Conservation (phyloP, 2,797 vertebrate species). For the Aplochiton taeniatus region DNA sequence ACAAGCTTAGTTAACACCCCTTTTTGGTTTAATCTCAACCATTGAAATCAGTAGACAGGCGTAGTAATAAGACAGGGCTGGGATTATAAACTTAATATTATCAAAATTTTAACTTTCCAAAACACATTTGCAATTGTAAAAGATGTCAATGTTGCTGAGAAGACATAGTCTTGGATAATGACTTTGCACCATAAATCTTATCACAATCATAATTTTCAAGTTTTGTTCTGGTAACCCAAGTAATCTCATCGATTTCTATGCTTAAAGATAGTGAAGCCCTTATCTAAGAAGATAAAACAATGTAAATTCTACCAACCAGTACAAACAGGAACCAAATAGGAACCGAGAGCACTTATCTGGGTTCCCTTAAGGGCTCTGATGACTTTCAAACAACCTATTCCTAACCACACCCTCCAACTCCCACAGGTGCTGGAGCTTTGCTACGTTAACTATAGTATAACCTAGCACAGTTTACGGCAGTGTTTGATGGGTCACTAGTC, state of each 20-base stretch:
- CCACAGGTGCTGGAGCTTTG: background rate
- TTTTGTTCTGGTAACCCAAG: no score
- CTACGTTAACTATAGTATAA: background rate
- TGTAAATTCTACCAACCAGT: slow-evolving; percentile 24
- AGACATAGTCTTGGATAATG: no score
- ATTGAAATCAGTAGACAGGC: background rate
- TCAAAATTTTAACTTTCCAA: background rate
- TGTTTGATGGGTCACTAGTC: slow-evolving; percentile 19
- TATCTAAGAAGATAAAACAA: slow-evolving; percentile 52
- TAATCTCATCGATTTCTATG: background rate
- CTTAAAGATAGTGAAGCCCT: slow-evolving; percentile 39
- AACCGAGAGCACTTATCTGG: slow-evolving; percentile 27
- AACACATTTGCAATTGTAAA: background rate
- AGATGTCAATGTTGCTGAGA: no score
- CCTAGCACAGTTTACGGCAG: slow-evolving; percentile 15
- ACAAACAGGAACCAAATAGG: slow-evolving; percentile 35
- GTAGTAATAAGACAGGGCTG: background rate
- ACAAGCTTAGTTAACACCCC: background rate
- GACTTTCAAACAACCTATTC: slow-evolving; percentile 39
- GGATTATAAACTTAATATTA: background rate
- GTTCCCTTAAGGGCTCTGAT: slow-evolving; percentile 25
- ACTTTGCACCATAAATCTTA: no score
- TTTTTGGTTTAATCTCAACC: slow-evolving; percentile 5
- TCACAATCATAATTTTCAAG: no score
- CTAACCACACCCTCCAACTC: slow-evolving; percentile 2